phyloP scores from a whole-genome alignment of 2,888 invertebrate species.

The Petrolisthes manimaculis region DNA sequence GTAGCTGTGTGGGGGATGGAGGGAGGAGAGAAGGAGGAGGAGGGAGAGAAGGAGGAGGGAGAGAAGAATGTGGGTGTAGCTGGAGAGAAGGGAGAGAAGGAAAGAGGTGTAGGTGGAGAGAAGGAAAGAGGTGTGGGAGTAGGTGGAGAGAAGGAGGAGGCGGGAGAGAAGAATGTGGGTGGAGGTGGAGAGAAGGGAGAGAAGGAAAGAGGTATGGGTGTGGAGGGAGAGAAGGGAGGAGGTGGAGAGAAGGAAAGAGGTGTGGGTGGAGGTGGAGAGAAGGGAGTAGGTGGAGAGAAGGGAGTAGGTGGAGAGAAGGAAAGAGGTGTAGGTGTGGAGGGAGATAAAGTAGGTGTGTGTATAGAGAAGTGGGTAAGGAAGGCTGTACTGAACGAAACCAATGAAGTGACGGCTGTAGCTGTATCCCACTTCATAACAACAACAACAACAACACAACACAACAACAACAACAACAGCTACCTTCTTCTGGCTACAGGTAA shows the following conservation, averaged over 20 bases:
- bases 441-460: not conserved
- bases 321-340: too few relatives aligned
- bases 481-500: not conserved
- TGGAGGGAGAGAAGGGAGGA: too few relatives aligned
- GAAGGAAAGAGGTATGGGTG: not conserved
- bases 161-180: too few relatives aligned
- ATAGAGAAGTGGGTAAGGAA: constrained; percentile 36
- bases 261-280: too few relatives aligned
- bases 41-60: not conserved
- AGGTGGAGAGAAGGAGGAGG: too few relatives aligned
- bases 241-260: too few relatives aligned
- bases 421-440: not conserved
- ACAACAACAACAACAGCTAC: not conserved
- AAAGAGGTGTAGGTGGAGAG: not conserved
- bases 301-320: too few relatives aligned
- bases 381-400: constrained; percentile 32
- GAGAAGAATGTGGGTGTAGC: not conserved
- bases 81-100: not conserved
- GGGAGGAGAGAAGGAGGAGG: not conserved
- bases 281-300: too few relatives aligned
- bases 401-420: constrained; percentile 62
- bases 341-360: too few relatives aligned
- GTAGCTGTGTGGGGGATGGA: constrained; percentile 48
- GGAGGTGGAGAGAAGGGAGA: not conserved
- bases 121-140: not conserved